A percentile compares a stretch with the other conserved stretches of the same genome.
Evolutionary conservation across 2,113 vertebrate species (phyloP).

Genomic region (Dipodomys stephensi): DNA sequence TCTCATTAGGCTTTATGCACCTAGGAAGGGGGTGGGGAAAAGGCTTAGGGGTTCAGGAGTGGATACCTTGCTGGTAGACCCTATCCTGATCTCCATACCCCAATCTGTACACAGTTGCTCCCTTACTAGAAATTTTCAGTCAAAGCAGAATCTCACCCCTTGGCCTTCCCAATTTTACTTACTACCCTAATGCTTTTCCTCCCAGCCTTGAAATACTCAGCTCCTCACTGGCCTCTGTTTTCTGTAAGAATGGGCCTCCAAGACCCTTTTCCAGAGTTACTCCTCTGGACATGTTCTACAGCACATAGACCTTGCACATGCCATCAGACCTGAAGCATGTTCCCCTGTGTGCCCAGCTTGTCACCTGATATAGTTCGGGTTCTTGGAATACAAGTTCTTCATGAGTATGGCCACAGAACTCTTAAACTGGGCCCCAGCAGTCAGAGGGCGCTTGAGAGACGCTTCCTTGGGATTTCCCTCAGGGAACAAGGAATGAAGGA

Average conservation of each 20-base stretch:
- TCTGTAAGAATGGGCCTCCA: not conserved
- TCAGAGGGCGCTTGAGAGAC: slow-evolving; percentile 89
- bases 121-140: not conserved
- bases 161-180: not conserved
- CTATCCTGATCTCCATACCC: not conserved
- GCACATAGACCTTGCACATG: fast-evolving
- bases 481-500: slow-evolving; percentile 88
- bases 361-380: slow-evolving; percentile 92
- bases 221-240: not conserved
- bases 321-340: not conserved
- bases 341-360: fast-evolving
- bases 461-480: slow-evolving; percentile 87
- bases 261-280: not conserved
- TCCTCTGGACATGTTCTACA: not conserved
- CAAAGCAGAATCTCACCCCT: not conserved
- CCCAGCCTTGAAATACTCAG: not conserved
- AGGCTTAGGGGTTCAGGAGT: not conserved
- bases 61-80: not conserved
- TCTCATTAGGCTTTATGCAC: slow-evolving; percentile 90
- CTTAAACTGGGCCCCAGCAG: slow-evolving; percentile 88
- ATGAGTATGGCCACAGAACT: slow-evolving; percentile 86
- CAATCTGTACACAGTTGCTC: not conserved
- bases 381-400: slow-evolving; percentile 90
- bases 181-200: not conserved
- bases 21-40: slow-evolving; percentile 54